Evolutionary conservation across 2,113 vertebrate genomes (phyloP).

Genomic region (Ophthalmolycus amberensis): DNA sequence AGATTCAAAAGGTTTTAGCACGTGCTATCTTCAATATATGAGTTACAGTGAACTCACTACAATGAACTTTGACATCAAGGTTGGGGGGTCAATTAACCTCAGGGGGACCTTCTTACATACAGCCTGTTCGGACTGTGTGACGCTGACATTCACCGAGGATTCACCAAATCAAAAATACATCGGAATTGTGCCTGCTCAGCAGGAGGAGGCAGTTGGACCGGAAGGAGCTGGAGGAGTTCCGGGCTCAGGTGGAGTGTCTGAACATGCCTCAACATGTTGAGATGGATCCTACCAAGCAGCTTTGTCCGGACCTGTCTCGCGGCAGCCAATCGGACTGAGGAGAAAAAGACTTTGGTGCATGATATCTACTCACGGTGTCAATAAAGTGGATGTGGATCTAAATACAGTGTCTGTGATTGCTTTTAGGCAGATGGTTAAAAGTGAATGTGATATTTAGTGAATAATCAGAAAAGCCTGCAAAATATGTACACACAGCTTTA

Average conservation of each 20-base stretch:
- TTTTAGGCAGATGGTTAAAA: background rate
- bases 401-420: background rate
- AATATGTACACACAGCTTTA: background rate
- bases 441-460: background rate
- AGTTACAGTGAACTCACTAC: no score
- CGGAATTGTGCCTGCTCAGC: slow-evolving; percentile 25
- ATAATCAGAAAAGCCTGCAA: background rate
- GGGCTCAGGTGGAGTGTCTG: slow-evolving; percentile 15
- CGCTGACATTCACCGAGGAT: background rate
- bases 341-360: background rate
- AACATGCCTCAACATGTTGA: background rate
- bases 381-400: background rate
- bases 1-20: background rate
- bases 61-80: background rate
- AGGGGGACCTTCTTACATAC: background rate
- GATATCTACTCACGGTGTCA: background rate
- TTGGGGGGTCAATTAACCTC: fast-evolving
- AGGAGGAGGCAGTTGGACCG: slow-evolving; percentile 23
- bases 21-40: background rate
- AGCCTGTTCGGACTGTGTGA: slow-evolving; percentile 16
- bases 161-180: fast-evolving
- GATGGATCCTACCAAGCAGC: slow-evolving; percentile 12
- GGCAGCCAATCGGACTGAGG: background rate
- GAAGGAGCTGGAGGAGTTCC: slow-evolving; percentile 33
- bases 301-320: background rate